Evolutionary conservation across 2,113 vertebrate species (phyloP).

Genomic region (Malurus elegans): DNA sequence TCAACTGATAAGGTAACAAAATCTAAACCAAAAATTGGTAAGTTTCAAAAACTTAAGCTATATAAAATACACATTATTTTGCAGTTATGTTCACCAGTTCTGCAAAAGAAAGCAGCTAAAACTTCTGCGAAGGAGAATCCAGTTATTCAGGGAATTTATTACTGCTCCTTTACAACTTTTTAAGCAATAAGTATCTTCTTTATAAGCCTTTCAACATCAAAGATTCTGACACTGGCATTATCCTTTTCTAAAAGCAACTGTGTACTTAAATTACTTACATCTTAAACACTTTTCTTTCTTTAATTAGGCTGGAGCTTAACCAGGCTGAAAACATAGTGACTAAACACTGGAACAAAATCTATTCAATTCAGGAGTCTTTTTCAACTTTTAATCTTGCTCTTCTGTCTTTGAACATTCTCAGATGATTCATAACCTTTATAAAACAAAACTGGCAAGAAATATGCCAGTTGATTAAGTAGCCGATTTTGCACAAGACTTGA

Average conservation of each 20-base stretch:
- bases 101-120: not conserved
- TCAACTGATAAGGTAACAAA: not conserved
- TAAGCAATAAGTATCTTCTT: not conserved
- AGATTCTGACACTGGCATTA: not conserved
- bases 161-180: not conserved
- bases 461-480: not conserved
- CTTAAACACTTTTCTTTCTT: not conserved
- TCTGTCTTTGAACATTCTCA: not conserved
- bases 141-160: not conserved
- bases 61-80: not conserved
- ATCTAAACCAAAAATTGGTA: not conserved
- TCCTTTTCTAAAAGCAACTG: not conserved
- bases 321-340: not conserved
- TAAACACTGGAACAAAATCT: not conserved
- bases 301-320: not conserved
- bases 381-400: not conserved
- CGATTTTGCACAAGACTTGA: not conserved
- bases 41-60: not conserved
- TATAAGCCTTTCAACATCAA: not conserved
- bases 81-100: not conserved
- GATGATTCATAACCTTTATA: not conserved
- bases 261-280: not conserved
- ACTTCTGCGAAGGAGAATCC: not conserved
- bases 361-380: not conserved
- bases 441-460: not conserved